Evolutionary conservation across 1,140 invertebrate genomes (phyloP).

Genomic region (Oncopodura yosiiana): DNA sequence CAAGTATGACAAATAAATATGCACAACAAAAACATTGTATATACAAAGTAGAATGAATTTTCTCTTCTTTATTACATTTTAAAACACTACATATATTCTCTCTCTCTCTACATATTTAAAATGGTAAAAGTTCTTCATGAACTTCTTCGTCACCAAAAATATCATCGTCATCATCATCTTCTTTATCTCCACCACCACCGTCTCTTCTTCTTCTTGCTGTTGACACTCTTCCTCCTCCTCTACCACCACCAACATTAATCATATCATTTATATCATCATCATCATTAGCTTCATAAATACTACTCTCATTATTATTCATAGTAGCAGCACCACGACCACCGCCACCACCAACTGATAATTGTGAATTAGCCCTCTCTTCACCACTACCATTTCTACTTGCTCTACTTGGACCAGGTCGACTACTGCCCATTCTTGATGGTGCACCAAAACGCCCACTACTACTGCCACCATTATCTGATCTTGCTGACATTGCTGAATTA

Average conservation of each 20-base stretch:
- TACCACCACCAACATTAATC: background rate
- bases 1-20: no score
- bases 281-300: background rate
- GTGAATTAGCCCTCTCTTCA: background rate
- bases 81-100: no score
- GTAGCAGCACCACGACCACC: no score
- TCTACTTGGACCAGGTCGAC: conserved; percentile 6
- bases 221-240: background rate
- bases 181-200: background rate
- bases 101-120: no score
- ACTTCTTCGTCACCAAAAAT: conserved; percentile 11
- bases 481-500: no score
- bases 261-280: background rate
- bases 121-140: conserved; percentile 2
- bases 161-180: conserved; percentile 3
- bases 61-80: no score
- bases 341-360: no score
- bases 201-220: background rate
- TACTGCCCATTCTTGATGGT: conserved; percentile 11
- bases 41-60: no score
- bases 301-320: no score
- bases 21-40: no score
- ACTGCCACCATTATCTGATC: conserved; percentile 50
- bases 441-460: conserved; percentile 36
- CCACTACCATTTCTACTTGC: background rate